These are phyloP conservation scores for Chelonia mydas DNA, from an alignment of 2,797 vertebrate species.

Conservation along the genomic window DNA sequence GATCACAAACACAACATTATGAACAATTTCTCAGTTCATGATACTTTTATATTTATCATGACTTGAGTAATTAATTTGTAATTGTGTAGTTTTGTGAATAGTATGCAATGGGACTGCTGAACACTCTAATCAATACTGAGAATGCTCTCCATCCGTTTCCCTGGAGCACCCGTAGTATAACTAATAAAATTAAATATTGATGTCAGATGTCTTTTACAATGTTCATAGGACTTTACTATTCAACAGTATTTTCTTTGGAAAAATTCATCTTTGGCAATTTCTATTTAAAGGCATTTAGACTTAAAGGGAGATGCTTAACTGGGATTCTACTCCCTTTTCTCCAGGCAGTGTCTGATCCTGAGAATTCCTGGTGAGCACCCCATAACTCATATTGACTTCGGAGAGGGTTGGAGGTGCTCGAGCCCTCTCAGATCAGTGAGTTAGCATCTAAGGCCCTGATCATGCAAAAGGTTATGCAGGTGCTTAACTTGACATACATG, in stretches of 20 bases:
- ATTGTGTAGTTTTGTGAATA: slow-evolving; percentile 71
- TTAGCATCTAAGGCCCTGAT: not conserved
- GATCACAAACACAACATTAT: slow-evolving; percentile 14
- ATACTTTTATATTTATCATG: slow-evolving; percentile 63
- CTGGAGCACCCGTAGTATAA: slow-evolving; percentile 69
- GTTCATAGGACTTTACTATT: slow-evolving; percentile 39
- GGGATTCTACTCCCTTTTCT: not conserved
- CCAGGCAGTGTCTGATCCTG: not conserved
- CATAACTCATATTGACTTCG: not conserved
- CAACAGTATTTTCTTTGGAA: slow-evolving; percentile 33
- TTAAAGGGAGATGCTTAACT: not conserved
- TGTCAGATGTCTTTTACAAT: slow-evolving; percentile 67
- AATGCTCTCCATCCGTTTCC: slow-evolving; percentile 61
- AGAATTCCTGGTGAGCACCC: not conserved
- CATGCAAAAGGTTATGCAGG: not conserved
- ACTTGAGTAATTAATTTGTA: slow-evolving; percentile 71
- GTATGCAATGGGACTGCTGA: slow-evolving; percentile 58
- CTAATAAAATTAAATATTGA: slow-evolving; percentile 81
- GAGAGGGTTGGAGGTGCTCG: not conserved
- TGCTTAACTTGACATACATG: not conserved
- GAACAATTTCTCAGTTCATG: slow-evolving; percentile 11
- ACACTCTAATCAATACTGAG: slow-evolving; percentile 64
- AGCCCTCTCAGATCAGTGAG: not conserved
- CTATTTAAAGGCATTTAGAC: not conserved
- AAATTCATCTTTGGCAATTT: slow-evolving; percentile 14